Base-by-base conservation (phyloP, 2,113 vertebrate species). In the Forbesichthys papilliferus region DNA sequence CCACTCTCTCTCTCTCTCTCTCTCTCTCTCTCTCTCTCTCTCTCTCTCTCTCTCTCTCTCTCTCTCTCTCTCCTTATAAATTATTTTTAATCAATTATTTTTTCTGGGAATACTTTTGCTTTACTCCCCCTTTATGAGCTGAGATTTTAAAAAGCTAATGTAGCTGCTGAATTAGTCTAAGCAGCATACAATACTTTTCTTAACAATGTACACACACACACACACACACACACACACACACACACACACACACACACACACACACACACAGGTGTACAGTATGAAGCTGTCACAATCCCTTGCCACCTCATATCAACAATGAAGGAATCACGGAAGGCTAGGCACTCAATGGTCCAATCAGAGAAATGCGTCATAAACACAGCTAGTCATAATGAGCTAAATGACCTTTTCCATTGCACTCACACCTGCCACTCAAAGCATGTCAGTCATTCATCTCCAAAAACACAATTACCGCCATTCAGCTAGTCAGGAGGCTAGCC, bases 61-160 rank as follows among this genome's bases (percentile, higher is more conserved):
- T n/a, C n/a, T 55, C 54, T 14, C 54, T 7, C 54, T 1, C n/a
- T 9, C 54, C n/a, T 16, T 9, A 14, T 20, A 20, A 1, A 75
- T 78, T 58, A 60, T 66, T 79, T 85, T 74, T 57, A 11, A 9
- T 34, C 48, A 8, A 10, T 33, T 11, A 10, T 16, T 58, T 51
- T 76, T 81, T 67, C 63, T 64, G 20, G 34, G 66, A 79, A 85
- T 82, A 89, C 78, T 86, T 83, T 84, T 71, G 73, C 54, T 56
- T 77, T 75, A 6, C 49, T 78, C 82, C 71, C 79, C 74, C 75
- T 71, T 66, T 53, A 13, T 71, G 72, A 82, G 76, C 66, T 85
- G 84, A 86, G 82, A 88, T 88, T 88, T 87, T 68, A 80, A 86
- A 88, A 85, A 84, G 84, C 71, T 61, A 52, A 46, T 85, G 88